These are phyloP conservation scores for Xenotilapia flavipinnis DNA, from an alignment of 2,113 vertebrate species.

Conservation along the genomic window DNA sequence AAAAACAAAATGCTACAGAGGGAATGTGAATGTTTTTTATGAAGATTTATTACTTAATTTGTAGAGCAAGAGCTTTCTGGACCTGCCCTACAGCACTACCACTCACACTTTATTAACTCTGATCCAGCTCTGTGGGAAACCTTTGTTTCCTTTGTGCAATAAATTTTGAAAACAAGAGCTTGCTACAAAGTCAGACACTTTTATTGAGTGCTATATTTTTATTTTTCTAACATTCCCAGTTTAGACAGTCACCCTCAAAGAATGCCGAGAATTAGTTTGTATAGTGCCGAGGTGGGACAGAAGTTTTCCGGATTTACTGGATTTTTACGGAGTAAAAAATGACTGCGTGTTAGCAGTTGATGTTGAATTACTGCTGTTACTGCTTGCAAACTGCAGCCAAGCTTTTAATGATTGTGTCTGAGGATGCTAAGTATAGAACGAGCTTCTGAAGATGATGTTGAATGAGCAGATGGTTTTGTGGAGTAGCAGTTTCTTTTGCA, in stretches of 20 bases:
- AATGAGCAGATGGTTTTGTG: background rate
- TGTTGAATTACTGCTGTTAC: background rate
- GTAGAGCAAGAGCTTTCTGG: background rate
- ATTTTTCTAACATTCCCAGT: background rate
- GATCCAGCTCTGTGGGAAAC: background rate
- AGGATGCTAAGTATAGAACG: background rate
- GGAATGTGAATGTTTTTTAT: background rate
- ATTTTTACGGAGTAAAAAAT: background rate
- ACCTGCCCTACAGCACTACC: background rate
- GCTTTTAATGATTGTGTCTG: background rate
- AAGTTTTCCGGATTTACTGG: background rate
- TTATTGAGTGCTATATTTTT: background rate
- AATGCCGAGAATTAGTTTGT: background rate
- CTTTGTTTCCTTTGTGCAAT: background rate
- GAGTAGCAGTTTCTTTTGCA: background rate
- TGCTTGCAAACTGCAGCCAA: background rate
- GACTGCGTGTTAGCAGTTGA: background rate
- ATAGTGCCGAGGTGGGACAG: background rate
- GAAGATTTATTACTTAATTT: background rate
- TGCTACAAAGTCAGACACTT: background rate
- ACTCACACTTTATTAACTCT: background rate
- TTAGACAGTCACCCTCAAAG: background rate
- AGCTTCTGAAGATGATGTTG: background rate
- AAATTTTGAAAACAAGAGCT: background rate
- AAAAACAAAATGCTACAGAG: background rate